phyloP scores from a whole-genome alignment of 2,888 invertebrate genomes.

The Hecatera dysodea region DNA sequence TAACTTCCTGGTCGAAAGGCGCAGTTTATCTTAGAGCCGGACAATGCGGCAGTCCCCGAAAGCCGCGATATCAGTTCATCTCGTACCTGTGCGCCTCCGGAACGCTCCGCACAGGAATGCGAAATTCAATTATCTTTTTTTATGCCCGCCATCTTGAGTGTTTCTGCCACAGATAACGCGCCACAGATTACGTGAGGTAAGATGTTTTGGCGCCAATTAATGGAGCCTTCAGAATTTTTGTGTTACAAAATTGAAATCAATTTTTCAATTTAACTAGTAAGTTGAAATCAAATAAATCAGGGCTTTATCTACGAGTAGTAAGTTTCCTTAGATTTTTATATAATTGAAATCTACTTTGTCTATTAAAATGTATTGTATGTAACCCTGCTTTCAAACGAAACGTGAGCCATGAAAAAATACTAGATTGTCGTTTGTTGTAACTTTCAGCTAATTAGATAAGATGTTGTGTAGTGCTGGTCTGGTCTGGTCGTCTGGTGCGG shows the following conservation, averaged over 20 bases:
- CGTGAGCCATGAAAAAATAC: conserved; percentile 29
- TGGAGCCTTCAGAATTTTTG: conserved; percentile 13
- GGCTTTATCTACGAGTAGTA: conserved; percentile 3
- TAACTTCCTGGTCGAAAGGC: conserved; percentile 35
- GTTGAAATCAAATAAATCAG: conserved; percentile 25
- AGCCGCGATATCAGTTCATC: conserved; percentile 43
- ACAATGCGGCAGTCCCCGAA: conserved; percentile 53
- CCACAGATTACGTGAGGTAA: conserved; percentile 42
- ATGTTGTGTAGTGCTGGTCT: conserved; percentile 8
- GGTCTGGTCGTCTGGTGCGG: background rate
- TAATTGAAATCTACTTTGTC: conserved; percentile 10
- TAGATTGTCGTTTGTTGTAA: conserved; percentile 12
- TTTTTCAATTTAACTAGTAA: conserved; percentile 1
- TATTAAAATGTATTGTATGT: conserved; percentile 31
- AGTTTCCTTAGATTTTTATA: conserved; percentile 13
- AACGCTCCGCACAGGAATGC: conserved; percentile 65
- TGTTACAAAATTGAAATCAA: conserved; percentile 3
- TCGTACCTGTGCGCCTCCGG: conserved; percentile 59
- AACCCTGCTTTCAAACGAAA: conserved; percentile 28
- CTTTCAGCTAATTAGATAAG: conserved; percentile 33
- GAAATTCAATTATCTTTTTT: conserved; percentile 72
- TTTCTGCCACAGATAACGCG: conserved; percentile 58
- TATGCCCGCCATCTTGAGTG: conserved; percentile 59
- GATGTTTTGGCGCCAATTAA: conserved; percentile 59
- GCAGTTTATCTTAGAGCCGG: conserved; percentile 24